A percentile compares a stretch with the other conserved stretches of the same genome.
Evolutionary conservation across 2,888 invertebrate species (phyloP).

Genomic region (Nemurella pictetii): DNA sequence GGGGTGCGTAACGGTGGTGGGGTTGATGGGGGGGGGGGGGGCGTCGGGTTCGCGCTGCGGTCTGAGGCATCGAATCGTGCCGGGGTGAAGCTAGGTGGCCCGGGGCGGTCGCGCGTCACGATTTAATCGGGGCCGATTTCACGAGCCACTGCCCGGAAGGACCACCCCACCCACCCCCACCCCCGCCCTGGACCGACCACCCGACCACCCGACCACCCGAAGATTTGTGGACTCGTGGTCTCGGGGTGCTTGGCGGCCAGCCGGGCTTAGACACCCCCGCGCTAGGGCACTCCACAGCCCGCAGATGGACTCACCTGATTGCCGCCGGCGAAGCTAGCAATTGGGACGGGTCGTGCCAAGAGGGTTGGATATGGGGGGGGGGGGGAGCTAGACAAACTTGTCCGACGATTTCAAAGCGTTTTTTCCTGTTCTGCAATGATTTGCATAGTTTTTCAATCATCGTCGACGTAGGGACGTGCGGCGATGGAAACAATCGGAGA

Average conservation of each 20-base stretch:
- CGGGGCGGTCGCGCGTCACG: constrained; percentile 9
- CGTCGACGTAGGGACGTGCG: not conserved
- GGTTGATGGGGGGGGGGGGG: not conserved
- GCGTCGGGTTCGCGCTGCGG: not conserved
- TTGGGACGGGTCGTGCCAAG: too few species aligned
- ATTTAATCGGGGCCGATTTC: constrained; percentile 31
- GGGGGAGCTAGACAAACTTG: not conserved
- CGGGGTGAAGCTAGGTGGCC: not conserved
- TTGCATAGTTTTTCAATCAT: constrained; percentile 15
- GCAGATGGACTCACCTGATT: not conserved
- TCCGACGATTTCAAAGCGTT: not conserved
- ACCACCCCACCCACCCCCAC: not conserved
- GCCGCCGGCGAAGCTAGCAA: not conserved
- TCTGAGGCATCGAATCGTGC: not conserved
- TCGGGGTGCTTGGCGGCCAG: not conserved
- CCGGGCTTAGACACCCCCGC: not conserved
- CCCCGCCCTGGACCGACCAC: not conserved
- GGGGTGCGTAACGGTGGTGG: not conserved
- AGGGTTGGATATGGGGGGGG: too few species aligned
- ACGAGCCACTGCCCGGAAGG: constrained; percentile 3
- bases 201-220: not conserved
- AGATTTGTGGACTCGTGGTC: not conserved
- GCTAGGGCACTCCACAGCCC: not conserved
- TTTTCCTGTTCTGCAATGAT: not conserved
- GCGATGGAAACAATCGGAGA: not conserved